phyloP scores from a whole-genome alignment of 2,888 invertebrate species.

The Cosmia pyralina region DNA sequence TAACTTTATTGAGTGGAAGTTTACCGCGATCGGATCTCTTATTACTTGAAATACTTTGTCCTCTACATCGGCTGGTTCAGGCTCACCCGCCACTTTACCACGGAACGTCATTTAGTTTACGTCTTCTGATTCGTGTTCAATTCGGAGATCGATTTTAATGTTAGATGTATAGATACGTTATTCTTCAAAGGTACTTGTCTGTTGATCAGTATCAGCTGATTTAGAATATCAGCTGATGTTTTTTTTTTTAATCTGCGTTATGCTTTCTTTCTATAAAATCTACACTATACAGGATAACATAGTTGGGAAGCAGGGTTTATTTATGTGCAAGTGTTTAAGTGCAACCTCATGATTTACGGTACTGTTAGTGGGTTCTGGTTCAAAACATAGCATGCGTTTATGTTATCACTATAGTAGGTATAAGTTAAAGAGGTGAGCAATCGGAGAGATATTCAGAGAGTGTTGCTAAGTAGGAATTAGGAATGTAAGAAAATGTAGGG shows the following conservation, averaged over 20 bases:
- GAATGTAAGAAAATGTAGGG: neutral
- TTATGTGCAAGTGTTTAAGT: conserved; percentile 1
- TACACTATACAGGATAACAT: neutral
- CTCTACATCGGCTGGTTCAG: conserved; percentile 3
- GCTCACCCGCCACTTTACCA: neutral
- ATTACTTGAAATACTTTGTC: conserved; percentile 14
- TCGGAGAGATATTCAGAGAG: neutral
- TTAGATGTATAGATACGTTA: neutral
- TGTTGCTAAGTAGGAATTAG: neutral
- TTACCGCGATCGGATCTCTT: conserved; percentile 27
- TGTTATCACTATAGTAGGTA: neutral
- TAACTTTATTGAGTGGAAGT: conserved; percentile 57
- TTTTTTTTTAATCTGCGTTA: neutral
- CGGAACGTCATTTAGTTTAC: conserved; percentile 6
- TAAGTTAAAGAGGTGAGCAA: neutral
- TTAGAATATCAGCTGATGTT: neutral
- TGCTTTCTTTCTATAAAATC: neutral
- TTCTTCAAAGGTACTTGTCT: neutral
- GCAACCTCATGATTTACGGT: conserved; percentile 12
- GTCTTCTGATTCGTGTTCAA: neutral
- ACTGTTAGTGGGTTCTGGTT: conserved; percentile 7
- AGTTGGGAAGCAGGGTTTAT: neutral
- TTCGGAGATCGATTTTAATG: neutral
- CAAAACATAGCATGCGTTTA: neutral
- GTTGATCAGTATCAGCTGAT: neutral